These are phyloP conservation scores for Strigops habroptila DNA, from an alignment of 2,113 vertebrate genomes.

Conservation along the genomic window DNA sequence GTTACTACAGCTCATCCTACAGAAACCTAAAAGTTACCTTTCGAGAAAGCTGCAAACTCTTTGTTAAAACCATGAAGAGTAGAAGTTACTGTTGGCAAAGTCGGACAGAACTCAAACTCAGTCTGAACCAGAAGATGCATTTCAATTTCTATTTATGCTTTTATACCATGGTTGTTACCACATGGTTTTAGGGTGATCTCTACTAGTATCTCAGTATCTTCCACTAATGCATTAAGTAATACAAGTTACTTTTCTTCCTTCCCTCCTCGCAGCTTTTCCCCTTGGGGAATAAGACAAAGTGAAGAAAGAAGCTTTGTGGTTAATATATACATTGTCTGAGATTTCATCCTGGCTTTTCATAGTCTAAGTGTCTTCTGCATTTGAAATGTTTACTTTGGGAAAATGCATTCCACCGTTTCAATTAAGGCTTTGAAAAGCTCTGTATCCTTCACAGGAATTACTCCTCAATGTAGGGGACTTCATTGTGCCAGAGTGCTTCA, in stretches of 20 bases:
- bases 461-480: neutral
- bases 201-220: neutral
- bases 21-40: neutral
- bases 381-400: neutral
- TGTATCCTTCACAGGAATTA: neutral
- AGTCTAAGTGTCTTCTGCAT: neutral
- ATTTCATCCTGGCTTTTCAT: neutral
- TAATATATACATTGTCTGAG: neutral
- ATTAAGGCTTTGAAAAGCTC: neutral
- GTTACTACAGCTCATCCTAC: neutral
- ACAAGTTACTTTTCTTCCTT: neutral
- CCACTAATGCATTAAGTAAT: neutral
- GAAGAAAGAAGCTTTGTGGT: neutral
- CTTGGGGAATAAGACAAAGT: neutral
- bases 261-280: neutral
- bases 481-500: neutral
- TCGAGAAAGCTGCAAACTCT: neutral
- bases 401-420: neutral
- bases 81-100: neutral
- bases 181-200: neutral
- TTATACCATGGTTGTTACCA: neutral
- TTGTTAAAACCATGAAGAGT: neutral
- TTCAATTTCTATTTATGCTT: neutral
- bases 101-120: neutral
- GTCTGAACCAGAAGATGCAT: neutral